Conservation (phyloP, 2,113 vertebrate species). For the Gymnogyps californianus region DNA sequence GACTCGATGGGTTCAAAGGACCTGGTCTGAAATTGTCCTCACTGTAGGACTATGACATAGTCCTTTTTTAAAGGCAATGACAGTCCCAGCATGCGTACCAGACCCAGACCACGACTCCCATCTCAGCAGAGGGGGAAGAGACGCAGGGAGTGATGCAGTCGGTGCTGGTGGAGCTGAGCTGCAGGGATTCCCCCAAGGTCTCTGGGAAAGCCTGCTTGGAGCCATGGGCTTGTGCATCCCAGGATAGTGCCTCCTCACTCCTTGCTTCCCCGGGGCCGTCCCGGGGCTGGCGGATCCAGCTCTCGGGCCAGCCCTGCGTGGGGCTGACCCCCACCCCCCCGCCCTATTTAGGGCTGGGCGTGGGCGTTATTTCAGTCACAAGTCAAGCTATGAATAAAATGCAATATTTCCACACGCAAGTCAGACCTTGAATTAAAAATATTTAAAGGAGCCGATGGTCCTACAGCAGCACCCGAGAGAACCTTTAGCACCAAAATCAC, state of each 20-base stretch:
- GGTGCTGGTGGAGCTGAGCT: not conserved
- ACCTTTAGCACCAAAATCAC: not conserved
- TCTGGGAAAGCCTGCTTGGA: not conserved
- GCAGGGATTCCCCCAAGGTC: not conserved
- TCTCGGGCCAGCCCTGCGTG: not conserved
- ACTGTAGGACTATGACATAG: rapidly evolving
- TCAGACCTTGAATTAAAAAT: not conserved
- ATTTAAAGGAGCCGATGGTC: not conserved
- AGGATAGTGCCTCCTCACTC: rapidly evolving
- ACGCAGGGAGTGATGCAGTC: too few relatives aligned
- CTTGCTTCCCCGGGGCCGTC: not conserved
- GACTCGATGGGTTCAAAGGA: not conserved
- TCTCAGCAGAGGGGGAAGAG: not conserved
- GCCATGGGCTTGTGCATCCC: not conserved
- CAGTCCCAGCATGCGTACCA: rapidly evolving
- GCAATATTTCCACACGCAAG: not conserved
- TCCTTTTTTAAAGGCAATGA: not conserved
- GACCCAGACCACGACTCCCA: not conserved
- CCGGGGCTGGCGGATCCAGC: not conserved
- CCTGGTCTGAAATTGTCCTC: too few relatives aligned
- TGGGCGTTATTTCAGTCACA: not conserved
- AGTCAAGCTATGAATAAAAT: not conserved
- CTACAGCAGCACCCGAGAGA: not conserved
- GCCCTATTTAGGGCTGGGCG: too few relatives aligned
- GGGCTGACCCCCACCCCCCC: too few relatives aligned